phyloP scores from a whole-genome alignment of 2,113 vertebrate genomes.

The Plecturocebus donacophilus region DNA sequence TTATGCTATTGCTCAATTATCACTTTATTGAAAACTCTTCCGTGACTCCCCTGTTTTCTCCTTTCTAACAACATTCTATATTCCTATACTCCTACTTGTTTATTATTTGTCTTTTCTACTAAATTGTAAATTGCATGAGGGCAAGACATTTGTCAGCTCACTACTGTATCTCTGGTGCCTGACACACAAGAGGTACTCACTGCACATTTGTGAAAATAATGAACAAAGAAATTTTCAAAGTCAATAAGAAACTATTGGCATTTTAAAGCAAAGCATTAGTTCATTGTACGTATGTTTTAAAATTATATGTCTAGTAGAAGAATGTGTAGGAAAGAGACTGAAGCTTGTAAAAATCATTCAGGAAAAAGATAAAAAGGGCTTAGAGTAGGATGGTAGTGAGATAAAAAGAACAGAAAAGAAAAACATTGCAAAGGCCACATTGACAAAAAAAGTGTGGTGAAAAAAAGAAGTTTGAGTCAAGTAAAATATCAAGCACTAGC shows the following conservation, averaged over 20 bases:
- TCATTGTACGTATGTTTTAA: background rate
- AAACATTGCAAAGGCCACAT: background rate
- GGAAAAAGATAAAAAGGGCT: background rate
- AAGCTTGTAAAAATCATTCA: slow-evolving; percentile 1
- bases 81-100: background rate
- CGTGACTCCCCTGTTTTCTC: background rate
- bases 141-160: background rate
- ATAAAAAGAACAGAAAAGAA: background rate
- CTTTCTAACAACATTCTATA: background rate
- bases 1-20: background rate
- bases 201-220: background rate
- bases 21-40: background rate
- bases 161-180: background rate
- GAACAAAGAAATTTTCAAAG: background rate
- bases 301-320: background rate
- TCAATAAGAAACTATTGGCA: background rate
- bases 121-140: background rate
- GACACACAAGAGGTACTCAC: background rate
- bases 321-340: background rate
- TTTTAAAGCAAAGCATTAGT: background rate
- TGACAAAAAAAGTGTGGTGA: background rate
- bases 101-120: background rate
- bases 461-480: background rate
- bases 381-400: background rate
- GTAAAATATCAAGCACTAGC: background rate